These are phyloP conservation scores for Calcarius lapponicus DNA, from an alignment of 2,797 vertebrate genomes.

Conservation along the genomic window DNA sequence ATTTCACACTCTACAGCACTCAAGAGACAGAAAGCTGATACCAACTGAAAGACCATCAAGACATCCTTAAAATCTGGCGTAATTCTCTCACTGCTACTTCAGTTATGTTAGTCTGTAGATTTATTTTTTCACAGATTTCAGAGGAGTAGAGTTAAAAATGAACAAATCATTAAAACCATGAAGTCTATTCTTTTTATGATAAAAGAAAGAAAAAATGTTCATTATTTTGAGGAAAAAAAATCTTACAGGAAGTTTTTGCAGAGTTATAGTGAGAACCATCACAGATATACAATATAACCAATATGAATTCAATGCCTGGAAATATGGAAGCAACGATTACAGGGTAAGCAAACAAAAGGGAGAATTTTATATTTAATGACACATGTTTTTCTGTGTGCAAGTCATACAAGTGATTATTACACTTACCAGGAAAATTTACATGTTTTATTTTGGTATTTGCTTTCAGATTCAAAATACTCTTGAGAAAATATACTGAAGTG, in stretches of 20 bases:
- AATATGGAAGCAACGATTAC: not conserved
- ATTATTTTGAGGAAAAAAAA: not conserved
- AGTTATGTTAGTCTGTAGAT: not conserved
- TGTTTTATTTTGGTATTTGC: not conserved
- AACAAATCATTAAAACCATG: not conserved
- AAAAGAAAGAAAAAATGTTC: not conserved
- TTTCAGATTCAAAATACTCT: not conserved
- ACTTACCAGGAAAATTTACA: not conserved
- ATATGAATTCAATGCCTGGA: not conserved
- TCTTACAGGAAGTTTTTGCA: not conserved
- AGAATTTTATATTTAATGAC: not conserved
- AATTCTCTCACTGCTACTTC: not conserved
- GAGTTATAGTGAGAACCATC: not conserved
- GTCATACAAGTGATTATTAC: not conserved
- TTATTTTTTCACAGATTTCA: not conserved
- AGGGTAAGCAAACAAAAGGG: not conserved
- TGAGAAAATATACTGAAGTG: not conserved
- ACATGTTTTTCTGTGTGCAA: not conserved
- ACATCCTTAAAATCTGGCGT: not conserved
- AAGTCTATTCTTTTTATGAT: not conserved
- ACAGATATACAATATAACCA: not conserved
- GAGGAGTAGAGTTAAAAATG: not conserved
- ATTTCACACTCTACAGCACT: not conserved
- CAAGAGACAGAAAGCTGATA: conserved; percentile 43
- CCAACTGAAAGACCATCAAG: not conserved